Base-by-base conservation (phyloP, 2,797 vertebrate species). In the Chromis chromis region DNA sequence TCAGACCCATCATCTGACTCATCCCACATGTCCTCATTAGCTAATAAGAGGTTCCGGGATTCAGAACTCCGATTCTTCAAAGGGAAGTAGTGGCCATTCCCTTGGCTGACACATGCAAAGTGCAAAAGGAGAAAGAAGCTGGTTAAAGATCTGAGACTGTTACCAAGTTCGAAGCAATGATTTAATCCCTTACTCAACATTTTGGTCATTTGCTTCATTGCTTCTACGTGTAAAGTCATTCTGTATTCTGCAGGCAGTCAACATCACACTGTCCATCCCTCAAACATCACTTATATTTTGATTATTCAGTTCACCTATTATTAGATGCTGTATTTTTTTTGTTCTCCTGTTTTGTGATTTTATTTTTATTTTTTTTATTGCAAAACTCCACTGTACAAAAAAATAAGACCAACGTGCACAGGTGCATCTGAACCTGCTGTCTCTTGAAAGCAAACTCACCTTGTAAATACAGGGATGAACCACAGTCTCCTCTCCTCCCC, bases 81-180 rank as follows among this genome's bases (percentile, higher is more conserved):
- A 5, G 97, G 96, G 89, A 98, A 99, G 40, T 95, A 98, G 66
- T 98, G 97, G 48, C 98, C 98, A 56, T 99, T 97, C 0, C 98
- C 98, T 85, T 96, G 95, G 89, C 98, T 99, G 89, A 66, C 10
- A 58, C 22, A 21, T 40, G 67, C 14, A 59, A 39, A 8, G n/a
- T 25, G 81, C 44, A 87, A 74, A 88, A 81, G 36, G 59, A 81
- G 27, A 80, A 17, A 2, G 52, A 68, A 56, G 60, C 24, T 62
- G 2, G 28, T 78, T 79, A 85, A 72, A 42, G n/a, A 67, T 74
- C 44, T 3, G 31, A 22, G 28, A 36, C 36, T 19, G 57, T 65
- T 44, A 76, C 31, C 21, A 16, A 24, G 1, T 66, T 24, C 14
- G 28, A 56, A 53, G 31, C 59, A 57, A 7, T 57, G 27, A 83